Conservation (phyloP, 23 tunicate species). For the Halocynthia roretzi region DNA sequence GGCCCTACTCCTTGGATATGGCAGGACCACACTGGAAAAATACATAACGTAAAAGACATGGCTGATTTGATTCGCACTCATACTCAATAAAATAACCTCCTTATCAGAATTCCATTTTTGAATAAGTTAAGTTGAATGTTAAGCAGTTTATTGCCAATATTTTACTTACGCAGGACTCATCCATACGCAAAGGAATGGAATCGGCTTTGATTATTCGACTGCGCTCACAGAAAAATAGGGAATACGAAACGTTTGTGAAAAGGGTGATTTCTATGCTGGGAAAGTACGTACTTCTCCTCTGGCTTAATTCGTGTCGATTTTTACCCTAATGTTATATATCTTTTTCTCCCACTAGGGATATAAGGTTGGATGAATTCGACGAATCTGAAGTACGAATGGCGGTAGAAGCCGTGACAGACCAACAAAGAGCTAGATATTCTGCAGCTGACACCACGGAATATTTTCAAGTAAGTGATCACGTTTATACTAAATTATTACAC, state of each 20-base stretch:
- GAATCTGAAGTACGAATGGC: not conserved
- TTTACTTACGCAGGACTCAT: conserved; percentile 18
- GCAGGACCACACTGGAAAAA: conserved; percentile 8
- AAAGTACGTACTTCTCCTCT: conserved; percentile 13
- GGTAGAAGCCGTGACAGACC: not conserved
- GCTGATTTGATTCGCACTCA: too few species aligned
- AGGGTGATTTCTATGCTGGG: conserved; percentile 18
- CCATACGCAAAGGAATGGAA: conserved; percentile 24
- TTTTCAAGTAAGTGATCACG: not conserved
- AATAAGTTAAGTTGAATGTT: not conserved
- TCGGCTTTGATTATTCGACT: conserved; percentile 46
- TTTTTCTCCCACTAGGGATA: not conserved
- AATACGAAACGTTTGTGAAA: conserved; percentile 26
- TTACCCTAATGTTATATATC: not conserved
- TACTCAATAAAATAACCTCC: too few species aligned
- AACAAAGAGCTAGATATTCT: not conserved
- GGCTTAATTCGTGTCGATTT: conserved; percentile 1
- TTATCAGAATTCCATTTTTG: not conserved
- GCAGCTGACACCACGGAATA: not conserved
- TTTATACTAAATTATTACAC: too few species aligned
- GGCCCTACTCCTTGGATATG: conserved; percentile 70
- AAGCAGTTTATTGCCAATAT: not conserved
- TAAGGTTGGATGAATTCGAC: not conserved
- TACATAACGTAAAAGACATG: not conserved
- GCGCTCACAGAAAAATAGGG: conserved; percentile 5